phyloP scores from a whole-genome alignment of 1,140 invertebrate genomes.

The Papilio glaucus region DNA sequence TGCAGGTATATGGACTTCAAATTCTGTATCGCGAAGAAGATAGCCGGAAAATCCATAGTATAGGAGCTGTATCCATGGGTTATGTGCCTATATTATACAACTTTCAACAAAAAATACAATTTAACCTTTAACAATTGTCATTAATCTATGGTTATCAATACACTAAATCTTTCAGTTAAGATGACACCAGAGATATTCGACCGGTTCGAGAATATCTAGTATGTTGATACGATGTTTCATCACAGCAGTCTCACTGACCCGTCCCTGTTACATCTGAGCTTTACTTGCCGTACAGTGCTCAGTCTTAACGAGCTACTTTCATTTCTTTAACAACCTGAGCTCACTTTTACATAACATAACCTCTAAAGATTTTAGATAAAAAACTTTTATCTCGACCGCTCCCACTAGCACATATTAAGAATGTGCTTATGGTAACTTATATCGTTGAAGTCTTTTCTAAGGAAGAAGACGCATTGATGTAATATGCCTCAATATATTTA shows the following conservation, averaged over 20 bases:
- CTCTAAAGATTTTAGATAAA: constrained; percentile 27
- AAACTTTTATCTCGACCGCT: constrained; percentile 28
- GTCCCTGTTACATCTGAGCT: constrained; percentile 25
- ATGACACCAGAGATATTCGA: constrained; percentile 26
- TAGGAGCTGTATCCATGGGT: too few species aligned
- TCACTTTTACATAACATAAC: constrained; percentile 30
- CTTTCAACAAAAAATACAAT: too few species aligned
- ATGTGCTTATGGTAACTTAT: not conserved
- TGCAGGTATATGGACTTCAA: too few species aligned
- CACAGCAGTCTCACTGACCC: constrained; percentile 23
- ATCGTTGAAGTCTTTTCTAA: not conserved
- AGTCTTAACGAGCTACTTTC: constrained; percentile 27
- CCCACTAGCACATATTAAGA: not conserved
- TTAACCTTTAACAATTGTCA: too few species aligned
- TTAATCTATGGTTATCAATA: too few species aligned
- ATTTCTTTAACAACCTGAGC: constrained; percentile 31
- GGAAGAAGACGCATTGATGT: too few species aligned
- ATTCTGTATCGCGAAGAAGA: too few species aligned
- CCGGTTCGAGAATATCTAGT: constrained; percentile 16
- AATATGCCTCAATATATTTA: not conserved
- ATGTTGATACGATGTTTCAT: constrained; percentile 16
- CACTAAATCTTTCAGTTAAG: too few species aligned
- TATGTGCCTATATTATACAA: too few species aligned
- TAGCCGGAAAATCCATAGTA: too few species aligned
- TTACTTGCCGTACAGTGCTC: constrained; percentile 9